Base-by-base conservation (phyloP, 1,140 invertebrate species). In the Caenorhabditis tropicalis region DNA sequence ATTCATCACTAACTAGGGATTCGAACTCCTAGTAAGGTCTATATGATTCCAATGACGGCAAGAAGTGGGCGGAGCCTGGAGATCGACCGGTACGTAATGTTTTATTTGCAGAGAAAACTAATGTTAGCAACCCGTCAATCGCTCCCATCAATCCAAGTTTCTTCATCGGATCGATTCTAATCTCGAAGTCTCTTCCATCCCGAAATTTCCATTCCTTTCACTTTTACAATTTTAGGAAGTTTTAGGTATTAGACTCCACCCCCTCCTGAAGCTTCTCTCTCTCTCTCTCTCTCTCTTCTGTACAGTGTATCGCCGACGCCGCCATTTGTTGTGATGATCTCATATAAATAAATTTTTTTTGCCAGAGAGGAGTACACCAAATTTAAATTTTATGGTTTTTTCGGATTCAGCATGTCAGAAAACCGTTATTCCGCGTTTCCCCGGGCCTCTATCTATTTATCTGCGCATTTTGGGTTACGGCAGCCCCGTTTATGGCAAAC, bases 241-340 rank as follows among this genome's bases (percentile, higher is more conserved):
- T 31, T 29, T 4, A 29, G 29, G 24, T 27, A 29, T 53, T 1
- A 53, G n/a, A 12, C 39, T 33, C 12, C 16, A 70, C n/a, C 39
- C 39, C 19, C n/a, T 36, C 19, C 31, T 19, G 21, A n/a, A n/a
- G 10, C n/a, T n/a, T n/a, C n/a, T n/a, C n/a, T n/a, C 21, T 51
- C 19, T 9, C 9, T n/a, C 29, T 19, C 16, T 39, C 19, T 70
- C 19, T 39, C 19, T 5, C 36, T 19, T 9, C 19, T 33, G n/a
- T 70, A 70, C 60, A 70, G 60, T 39, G 60, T 70, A 70, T 70
- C 24, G 31, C n/a, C n/a, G n/a, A n/a, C n/a, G n/a, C n/a, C n/a
- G n/a, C 60, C n/a, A 46, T 12, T 60, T 36, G 27, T 36, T 70
- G 60, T 70, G 60, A 70, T 70, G 60, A 70, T 70, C 60, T 70